Evolutionary conservation across 1,140 invertebrate species (phyloP).

Genomic region (Limonius californicus): DNA sequence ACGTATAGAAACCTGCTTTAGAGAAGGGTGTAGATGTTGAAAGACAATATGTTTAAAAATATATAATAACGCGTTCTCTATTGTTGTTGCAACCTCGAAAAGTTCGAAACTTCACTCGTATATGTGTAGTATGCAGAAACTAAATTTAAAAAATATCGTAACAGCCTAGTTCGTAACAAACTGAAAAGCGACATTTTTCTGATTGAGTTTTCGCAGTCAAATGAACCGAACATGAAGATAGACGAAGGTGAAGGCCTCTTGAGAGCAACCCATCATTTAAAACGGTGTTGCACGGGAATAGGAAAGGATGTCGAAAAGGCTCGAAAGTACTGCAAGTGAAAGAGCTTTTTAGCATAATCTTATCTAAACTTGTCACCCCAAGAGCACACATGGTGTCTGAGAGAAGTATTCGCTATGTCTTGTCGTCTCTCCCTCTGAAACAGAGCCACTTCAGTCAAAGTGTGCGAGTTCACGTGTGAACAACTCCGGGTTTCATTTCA

Average conservation of each 20-base stretch:
- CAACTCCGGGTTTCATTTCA: conserved; percentile 1
- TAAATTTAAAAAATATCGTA: no score
- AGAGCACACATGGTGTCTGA: conserved; percentile 21
- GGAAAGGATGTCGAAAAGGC: neutral
- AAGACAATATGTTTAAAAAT: no score
- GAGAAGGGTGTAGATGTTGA: no score
- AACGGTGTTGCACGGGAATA: neutral
- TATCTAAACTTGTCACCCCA: conserved; percentile 28
- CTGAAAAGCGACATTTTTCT: no score
- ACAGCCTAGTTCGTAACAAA: no score
- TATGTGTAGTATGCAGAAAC: no score
- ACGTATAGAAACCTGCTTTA: no score
- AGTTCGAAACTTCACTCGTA: no score
- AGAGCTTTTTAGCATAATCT: conserved; percentile 21
- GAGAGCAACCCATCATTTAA: conserved; percentile 1
- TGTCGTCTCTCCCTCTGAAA: conserved; percentile 16
- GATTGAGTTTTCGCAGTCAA: no score
- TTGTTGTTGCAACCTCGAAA: no score
- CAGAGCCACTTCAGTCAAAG: conserved; percentile 21
- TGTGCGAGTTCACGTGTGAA: conserved; percentile 19
- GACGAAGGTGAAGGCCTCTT: neutral
- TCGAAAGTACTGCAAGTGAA: conserved; percentile 4
- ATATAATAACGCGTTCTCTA: no score
- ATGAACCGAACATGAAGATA: no score
- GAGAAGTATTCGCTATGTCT: conserved; percentile 21